These are phyloP conservation scores for Platygyra sinensis DNA, from an alignment of 64 coral and sea anemone genomes.

Conservation along the genomic window DNA sequence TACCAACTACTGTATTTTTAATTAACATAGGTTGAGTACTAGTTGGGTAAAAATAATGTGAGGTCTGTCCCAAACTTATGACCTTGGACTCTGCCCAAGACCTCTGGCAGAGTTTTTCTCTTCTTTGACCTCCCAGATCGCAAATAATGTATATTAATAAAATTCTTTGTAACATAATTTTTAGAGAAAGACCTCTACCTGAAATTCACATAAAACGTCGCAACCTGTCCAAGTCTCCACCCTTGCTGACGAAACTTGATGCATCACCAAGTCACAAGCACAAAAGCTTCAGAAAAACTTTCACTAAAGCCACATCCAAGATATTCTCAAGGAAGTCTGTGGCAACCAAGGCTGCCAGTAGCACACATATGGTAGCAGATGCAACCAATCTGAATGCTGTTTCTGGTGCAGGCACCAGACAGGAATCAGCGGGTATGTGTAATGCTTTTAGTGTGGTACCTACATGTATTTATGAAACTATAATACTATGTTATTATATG, in stretches of 20 bases:
- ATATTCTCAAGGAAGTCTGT: slow-evolving; percentile 91
- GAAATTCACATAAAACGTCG: slow-evolving; percentile 75
- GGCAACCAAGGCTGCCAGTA: slow-evolving; percentile 41
- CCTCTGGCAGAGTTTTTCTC: no score
- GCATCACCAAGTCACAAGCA: slow-evolving; percentile 74
- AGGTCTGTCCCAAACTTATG: no score
- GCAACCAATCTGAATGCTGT: slow-evolving; percentile 51
- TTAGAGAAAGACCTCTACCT: slow-evolving; percentile 77
- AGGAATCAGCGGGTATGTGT: slow-evolving; percentile 48
- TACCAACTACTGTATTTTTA: no score
- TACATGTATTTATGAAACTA: no score
- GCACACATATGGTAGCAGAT: slow-evolving; percentile 22
- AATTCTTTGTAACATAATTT: background rate
- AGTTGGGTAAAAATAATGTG: no score
- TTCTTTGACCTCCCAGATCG: no score
- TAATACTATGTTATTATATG: no score
- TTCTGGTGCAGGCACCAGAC: slow-evolving; percentile 72
- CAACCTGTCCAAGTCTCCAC: slow-evolving; percentile 44
- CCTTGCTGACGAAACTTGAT: slow-evolving; percentile 64
- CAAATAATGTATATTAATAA: background rate
- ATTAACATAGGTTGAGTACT: no score
- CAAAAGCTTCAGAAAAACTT: slow-evolving; percentile 88
- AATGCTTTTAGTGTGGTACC: no score
- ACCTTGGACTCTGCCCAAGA: no score
- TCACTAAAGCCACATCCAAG: slow-evolving; percentile 90